Conservation (phyloP, 2,113 vertebrate species). For the Excalfactoria chinensis region DNA sequence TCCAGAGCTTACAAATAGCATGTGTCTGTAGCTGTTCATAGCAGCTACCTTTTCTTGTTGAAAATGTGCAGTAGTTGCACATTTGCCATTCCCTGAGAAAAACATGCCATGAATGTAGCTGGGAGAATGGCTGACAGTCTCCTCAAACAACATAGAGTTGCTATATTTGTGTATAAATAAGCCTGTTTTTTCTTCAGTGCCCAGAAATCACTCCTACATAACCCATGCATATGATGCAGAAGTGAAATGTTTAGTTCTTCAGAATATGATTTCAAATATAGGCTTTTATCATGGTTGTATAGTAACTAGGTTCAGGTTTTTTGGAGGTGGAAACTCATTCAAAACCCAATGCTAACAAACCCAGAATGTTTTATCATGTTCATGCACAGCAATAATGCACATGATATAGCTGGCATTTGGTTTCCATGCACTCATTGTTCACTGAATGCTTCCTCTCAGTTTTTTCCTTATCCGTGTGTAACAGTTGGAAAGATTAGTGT, state of each 20-base stretch:
- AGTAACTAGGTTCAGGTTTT: background rate
- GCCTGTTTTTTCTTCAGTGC: background rate
- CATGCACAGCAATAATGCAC: accelerated
- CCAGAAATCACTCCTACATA: background rate
- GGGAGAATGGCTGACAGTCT: background rate
- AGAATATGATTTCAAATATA: background rate
- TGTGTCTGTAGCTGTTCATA: background rate
- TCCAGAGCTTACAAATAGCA: background rate
- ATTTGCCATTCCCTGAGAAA: background rate
- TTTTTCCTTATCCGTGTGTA: background rate
- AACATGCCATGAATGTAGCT: background rate
- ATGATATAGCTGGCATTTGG: background rate
- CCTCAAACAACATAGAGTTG: background rate
- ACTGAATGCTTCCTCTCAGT: background rate
- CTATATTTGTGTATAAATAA: background rate
- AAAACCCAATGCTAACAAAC: background rate
- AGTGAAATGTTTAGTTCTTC: background rate
- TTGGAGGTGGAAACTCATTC: accelerated
- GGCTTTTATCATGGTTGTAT: accelerated
- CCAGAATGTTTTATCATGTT: background rate
- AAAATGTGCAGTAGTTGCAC: background rate
- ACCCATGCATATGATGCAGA: background rate
- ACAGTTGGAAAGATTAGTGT: no score
- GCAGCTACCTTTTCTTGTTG: background rate
- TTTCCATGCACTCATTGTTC: background rate